Base-by-base conservation (phyloP, 2,888 invertebrate species). In the Lycia hirtaria region DNA sequence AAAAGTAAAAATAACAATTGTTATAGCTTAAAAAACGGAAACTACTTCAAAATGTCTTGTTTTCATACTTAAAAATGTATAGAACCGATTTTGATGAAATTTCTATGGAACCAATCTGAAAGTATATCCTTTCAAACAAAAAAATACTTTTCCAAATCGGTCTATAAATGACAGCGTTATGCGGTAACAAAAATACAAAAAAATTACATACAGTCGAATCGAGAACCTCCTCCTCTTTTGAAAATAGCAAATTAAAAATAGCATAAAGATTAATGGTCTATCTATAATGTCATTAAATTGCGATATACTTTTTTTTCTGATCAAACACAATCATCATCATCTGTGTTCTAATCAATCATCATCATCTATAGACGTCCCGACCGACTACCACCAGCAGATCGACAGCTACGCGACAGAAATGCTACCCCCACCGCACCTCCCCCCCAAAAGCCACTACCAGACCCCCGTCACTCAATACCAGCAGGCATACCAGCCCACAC, bases 301-400 rank as follows among this genome's bases (percentile, higher is more conserved):
- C 22, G 22, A 4, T 0, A 24, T 1, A 1, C 30, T 30, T 20
- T 51, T 62, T 68, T 60, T 56, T 68, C 69, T 71, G 65, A 64
- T 66, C 72, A 68, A 61, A 45, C 48, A 33, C 33, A 15, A 14
- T 15, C 9, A 32, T 35, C 32, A 35, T 44, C 66, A 62, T 65
- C 40, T 53, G 62, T 68, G 67, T 75, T 75, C 78, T 80, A 82
- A 78, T 79, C 50, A 60, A 51, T 78, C 67, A 77, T 37, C 28
- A 69, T 54, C 67, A 59, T 74, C 43, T 53, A 5, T 41, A 91
- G 91, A 90, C 53, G 77, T 85, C 57, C 73, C 87, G 43, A 76
- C 87, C 71, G 90, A 89, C 73, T 92, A 92, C 63, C 88, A 92
- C 40, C 91, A 91, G 57, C 92, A 92, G 83, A 84, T 92, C 62